Evolutionary conservation across 1,140 invertebrate genomes (phyloP), one percentile per base, ranked within the genome.

Genomic region (Drosophila varians): DNA sequence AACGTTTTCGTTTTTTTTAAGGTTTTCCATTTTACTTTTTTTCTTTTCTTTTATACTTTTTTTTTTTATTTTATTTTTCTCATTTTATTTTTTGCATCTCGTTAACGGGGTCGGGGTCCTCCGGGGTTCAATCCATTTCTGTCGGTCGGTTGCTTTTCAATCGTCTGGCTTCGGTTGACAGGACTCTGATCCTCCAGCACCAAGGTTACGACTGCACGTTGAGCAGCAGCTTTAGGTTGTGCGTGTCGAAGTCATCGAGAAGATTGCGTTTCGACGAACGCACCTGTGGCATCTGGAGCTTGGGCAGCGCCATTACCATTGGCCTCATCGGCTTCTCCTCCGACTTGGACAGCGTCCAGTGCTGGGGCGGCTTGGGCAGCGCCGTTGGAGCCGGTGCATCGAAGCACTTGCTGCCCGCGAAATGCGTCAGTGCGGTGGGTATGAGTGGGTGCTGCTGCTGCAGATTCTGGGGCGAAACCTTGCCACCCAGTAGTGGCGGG

Each of bases 381-480:
- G 93, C 92, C 45, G 93, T 92, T 28, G 94, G 93, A 62, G 93
- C 91, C 45, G 94, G 94, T 54, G 93, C 93, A 58, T 94, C 93
- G 49, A 92, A 93, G 75, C 93, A 94, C 74, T 94, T 94, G 55
- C 93, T 93, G 56, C 93, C 93, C 66, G 94, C 94, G 80, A 94
- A 94, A 74, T 92, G 92, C 76, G 90, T 90, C 57, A 90, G 71
- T 42, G 86, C 86, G 79, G 87, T 91, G 74, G 90, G 90, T 82
- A 90, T 79, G 52, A 90, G 78, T 71, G 56, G 52, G 40, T 74
- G 77, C 38, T 68, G 71, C 47, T 54, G 60, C 48, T 69, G 64
- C 21, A 42, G 60, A 5, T 43, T 53, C 55, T 77, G 75, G 21
- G 90, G 87, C 64, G 90, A 90, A 21, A 90, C 61, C 40, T 89